A percentile compares a stretch with the other conserved stretches of the same genome.
phyloP scores from a whole-genome alignment of 2,888 invertebrate species.

The Cacoxenus indagator region DNA sequence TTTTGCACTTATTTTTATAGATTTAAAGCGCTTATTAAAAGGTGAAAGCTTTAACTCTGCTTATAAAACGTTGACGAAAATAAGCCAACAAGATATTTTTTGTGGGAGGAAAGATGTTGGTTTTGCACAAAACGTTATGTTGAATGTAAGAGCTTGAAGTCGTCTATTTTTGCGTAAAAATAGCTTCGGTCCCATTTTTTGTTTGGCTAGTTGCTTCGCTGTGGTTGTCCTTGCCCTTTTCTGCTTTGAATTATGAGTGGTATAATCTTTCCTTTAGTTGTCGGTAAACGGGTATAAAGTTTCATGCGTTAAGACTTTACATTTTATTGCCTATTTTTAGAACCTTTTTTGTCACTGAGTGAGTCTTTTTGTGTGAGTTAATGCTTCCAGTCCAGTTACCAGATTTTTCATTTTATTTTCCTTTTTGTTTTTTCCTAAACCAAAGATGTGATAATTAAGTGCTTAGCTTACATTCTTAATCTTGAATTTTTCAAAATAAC shows the following conservation, averaged over 20 bases:
- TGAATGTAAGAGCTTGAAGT: slow-evolving; percentile 15
- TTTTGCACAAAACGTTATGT: slow-evolving; percentile 6
- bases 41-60: neutral
- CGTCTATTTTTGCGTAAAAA: slow-evolving; percentile 18
- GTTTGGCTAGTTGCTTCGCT: too few relatives aligned
- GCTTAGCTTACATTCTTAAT: neutral
- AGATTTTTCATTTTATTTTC: too few relatives aligned
- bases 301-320: slow-evolving; percentile 9
- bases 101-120: neutral
- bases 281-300: slow-evolving; percentile 11
- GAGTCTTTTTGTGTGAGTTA: neutral
- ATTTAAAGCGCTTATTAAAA: neutral
- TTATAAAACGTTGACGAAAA: slow-evolving; percentile 13
- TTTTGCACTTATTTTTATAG: neutral
- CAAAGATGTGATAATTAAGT: neutral
- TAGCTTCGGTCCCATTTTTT: slow-evolving; percentile 7
- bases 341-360: neutral
- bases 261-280: neutral
- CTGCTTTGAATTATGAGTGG: neutral
- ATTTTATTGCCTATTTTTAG: slow-evolving; percentile 10
- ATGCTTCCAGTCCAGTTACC: neutral
- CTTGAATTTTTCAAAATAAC: neutral
- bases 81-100: neutral
- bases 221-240: too few relatives aligned
- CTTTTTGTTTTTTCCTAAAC: neutral